Conservation (phyloP, 2,113 vertebrate genomes). For the Bolborhynchus lineola region DNA sequence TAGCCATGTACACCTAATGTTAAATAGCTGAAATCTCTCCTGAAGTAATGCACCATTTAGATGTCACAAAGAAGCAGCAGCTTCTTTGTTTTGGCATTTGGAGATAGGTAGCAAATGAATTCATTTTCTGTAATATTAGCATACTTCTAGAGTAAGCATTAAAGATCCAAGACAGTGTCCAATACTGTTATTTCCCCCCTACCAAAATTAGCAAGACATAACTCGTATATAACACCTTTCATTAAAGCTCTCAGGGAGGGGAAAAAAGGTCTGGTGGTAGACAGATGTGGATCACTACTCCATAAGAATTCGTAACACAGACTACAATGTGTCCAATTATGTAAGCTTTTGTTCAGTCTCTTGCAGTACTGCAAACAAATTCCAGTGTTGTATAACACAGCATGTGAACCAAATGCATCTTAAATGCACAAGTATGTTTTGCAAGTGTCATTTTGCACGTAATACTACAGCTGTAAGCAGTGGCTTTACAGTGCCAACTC, state of each 20-base stretch:
- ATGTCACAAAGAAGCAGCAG: neutral
- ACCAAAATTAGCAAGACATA: neutral
- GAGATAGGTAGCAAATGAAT: neutral
- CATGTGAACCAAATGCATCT: neutral
- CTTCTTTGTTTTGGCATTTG: neutral
- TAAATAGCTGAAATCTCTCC: neutral
- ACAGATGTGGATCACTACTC: neutral
- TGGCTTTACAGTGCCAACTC: neutral
- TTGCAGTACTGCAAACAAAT: neutral
- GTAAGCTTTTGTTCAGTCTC: slow-evolving; percentile 18
- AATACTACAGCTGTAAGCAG: neutral
- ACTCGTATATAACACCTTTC: neutral
- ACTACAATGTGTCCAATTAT: neutral
- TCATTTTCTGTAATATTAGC: neutral
- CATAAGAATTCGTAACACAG: neutral
- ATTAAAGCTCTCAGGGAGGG: neutral
- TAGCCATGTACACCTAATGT: neutral
- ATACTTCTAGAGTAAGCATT: neutral
- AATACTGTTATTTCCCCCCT: neutral
- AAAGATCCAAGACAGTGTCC: neutral
- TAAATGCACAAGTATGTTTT: neutral
- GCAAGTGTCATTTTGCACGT: neutral
- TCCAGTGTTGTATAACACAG: neutral
- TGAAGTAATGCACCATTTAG: neutral
- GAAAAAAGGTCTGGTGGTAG: neutral